These are phyloP conservation scores for Pinna nobilis DNA, from an alignment of 1,140 invertebrate genomes.

Conservation along the genomic window DNA sequence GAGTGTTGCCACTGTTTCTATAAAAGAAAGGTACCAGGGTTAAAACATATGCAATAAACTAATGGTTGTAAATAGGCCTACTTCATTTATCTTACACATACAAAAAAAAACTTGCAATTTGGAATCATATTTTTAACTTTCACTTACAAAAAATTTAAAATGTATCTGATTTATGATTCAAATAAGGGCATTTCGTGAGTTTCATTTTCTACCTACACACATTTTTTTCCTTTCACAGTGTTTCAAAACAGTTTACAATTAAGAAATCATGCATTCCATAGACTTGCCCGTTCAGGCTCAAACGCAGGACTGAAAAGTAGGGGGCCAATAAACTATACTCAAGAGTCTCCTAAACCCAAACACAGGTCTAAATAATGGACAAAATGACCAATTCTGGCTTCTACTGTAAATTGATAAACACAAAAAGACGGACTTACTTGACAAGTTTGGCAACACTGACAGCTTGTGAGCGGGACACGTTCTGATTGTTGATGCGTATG, in stretches of 20 bases:
- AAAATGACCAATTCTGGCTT: neutral
- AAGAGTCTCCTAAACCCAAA: no score
- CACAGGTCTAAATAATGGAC: neutral
- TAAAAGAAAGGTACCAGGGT: constrained; percentile 29
- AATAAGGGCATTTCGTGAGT: no score
- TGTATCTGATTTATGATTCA: no score
- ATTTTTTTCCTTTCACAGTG: no score
- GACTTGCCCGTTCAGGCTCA: no score
- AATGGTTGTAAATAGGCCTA: neutral
- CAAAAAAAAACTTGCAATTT: neutral
- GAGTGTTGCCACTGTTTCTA: constrained; percentile 51
- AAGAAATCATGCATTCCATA: no score
- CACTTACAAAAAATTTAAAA: neutral
- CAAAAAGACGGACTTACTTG: constrained; percentile 62
- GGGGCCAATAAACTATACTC: no score
- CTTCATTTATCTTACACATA: neutral
- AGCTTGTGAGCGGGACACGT: constrained; percentile 76
- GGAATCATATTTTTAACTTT: neutral
- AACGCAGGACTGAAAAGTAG: no score
- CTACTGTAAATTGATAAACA: neutral
- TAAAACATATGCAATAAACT: neutral
- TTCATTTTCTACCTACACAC: no score
- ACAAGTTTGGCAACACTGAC: constrained; percentile 71
- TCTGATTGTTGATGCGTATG: constrained; percentile 90
- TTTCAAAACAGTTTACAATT: no score